phyloP scores from a whole-genome alignment of 2,113 vertebrate species.

The Percina caprodes region DNA sequence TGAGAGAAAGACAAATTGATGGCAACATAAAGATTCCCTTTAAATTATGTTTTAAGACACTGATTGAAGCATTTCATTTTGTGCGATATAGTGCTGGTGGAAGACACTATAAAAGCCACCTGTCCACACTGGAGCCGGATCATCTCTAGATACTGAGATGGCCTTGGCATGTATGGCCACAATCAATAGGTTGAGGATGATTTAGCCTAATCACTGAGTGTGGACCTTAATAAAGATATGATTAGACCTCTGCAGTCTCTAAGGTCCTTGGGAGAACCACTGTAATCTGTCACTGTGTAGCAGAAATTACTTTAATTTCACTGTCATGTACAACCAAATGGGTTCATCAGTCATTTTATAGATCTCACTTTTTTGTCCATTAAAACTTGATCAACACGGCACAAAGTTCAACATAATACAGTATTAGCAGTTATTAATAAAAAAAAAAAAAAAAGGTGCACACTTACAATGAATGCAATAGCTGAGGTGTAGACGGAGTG shows the following conservation, averaged over 20 bases:
- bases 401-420: neutral
- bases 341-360: neutral
- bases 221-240: slow-evolving; percentile 37
- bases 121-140: neutral
- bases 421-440: neutral
- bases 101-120: slow-evolving; percentile 5
- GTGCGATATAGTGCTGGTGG: neutral
- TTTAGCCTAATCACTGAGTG: slow-evolving; percentile 9
- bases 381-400: neutral
- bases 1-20: neutral
- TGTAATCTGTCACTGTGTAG: slow-evolving; percentile 17
- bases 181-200: slow-evolving; percentile 20
- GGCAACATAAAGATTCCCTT: neutral
- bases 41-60: neutral
- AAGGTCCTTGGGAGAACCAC: slow-evolving; percentile 3
- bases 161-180: neutral
- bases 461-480: slow-evolving; percentile 98
- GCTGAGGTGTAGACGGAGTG: slow-evolving; percentile 98
- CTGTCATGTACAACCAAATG: neutral
- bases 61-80: neutral
- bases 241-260: slow-evolving; percentile 19
- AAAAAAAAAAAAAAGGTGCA: neutral
- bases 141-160: neutral
- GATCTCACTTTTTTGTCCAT: neutral
- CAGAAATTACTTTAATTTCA: slow-evolving; percentile 12